Evolutionary conservation across 2,797 vertebrate species (phyloP).

Genomic region (Sebastes dallii): DNA sequence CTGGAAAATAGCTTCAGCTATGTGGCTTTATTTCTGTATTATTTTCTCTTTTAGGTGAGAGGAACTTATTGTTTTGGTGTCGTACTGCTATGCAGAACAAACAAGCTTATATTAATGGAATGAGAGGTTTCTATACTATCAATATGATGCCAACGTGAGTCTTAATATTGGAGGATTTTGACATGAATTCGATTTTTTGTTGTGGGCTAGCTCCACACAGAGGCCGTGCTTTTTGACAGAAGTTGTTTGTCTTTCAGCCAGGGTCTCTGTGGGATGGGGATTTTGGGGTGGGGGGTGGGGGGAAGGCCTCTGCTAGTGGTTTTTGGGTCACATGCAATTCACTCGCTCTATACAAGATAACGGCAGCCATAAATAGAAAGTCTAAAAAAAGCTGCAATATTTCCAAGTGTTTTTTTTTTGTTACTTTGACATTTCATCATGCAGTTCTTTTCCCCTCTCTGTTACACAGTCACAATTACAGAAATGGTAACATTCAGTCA

Average conservation of each 20-base stretch:
- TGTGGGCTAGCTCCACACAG: constrained; percentile 15
- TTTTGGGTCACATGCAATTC: constrained; percentile 61
- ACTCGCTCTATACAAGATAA: constrained; percentile 35
- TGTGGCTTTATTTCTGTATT: constrained; percentile 29
- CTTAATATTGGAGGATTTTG: constrained; percentile 6
- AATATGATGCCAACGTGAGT: not conserved
- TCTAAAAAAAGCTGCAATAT: constrained; percentile 31
- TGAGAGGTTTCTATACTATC: not conserved
- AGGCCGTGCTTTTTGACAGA: constrained; percentile 35
- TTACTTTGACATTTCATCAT: not conserved
- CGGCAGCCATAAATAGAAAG: constrained; percentile 47
- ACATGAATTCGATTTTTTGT: not conserved
- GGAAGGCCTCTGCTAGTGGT: constrained; percentile 14
- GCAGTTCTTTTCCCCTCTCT: not conserved
- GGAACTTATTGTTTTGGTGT: constrained; percentile 31
- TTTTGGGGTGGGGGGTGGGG: not conserved
- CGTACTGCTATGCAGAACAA: not conserved
- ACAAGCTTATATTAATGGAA: not conserved
- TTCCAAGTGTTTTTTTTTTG: constrained; percentile 19
- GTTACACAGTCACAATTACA: not conserved
- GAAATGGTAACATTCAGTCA: not conserved
- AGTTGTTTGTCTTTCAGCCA: constrained; percentile 47
- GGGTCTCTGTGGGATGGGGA: constrained; percentile 49
- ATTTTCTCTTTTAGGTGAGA: constrained; percentile 5
- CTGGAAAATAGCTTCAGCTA: constrained; percentile 48